A percentile compares a stretch with the other conserved stretches of the same genome.
phyloP scores from a whole-genome alignment of 2,113 vertebrate species.

The Verasper variegatus region DNA sequence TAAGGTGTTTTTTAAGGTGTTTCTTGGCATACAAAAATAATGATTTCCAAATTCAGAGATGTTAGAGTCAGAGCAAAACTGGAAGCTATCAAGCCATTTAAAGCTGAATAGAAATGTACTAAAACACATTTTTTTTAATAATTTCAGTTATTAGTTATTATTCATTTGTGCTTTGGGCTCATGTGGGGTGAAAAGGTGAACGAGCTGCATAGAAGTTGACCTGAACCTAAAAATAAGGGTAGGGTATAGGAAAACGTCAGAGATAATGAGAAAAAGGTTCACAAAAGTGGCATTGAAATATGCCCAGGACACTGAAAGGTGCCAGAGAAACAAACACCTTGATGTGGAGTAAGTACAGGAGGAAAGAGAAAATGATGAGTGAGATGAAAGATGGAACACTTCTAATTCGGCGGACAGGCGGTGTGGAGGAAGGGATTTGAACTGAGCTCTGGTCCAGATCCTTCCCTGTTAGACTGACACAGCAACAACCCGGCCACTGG shows the following conservation, averaged over 20 bases:
- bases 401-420: slow-evolving; percentile 68
- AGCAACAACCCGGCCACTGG: slow-evolving; percentile 76
- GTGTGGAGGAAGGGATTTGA: slow-evolving; percentile 77
- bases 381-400: slow-evolving; percentile 66
- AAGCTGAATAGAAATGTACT: background rate
- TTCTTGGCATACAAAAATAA: slow-evolving; percentile 13
- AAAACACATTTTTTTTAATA: background rate
- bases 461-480: slow-evolving; percentile 79
- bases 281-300: slow-evolving; percentile 18
- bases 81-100: background rate
- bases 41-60: slow-evolving; percentile 1
- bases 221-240: background rate
- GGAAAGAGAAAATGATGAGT: slow-evolving; percentile 49
- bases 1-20: slow-evolving; percentile 32
- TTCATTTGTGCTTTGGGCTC: background rate
- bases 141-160: background rate
- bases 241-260: background rate
- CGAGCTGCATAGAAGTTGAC: background rate
- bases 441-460: slow-evolving; percentile 76
- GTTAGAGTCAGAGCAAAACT: background rate
- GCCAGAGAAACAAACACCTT: slow-evolving; percentile 3
- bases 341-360: slow-evolving; percentile 17
- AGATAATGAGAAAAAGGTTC: slow-evolving; percentile 25
- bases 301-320: slow-evolving; percentile 15
- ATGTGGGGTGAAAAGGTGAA: slow-evolving; percentile 17